A percentile compares a stretch with the other conserved stretches of the same genome.
Evolutionary conservation across 2,797 vertebrate species (phyloP).

Genomic region (Lepilemur septentrionalis): DNA sequence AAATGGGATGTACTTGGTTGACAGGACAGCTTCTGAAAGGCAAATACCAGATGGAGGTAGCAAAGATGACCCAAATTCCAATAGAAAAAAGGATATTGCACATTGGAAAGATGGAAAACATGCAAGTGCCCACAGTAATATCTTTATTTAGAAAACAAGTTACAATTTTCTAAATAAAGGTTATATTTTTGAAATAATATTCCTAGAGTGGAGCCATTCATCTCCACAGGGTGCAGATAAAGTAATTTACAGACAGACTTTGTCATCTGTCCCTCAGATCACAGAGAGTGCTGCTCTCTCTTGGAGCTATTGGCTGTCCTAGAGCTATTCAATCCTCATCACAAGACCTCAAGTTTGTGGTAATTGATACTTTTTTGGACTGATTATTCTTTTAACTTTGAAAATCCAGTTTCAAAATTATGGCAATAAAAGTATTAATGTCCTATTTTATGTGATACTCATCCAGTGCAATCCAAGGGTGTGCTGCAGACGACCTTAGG

Average conservation of each 20-base stretch:
- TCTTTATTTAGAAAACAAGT: background rate
- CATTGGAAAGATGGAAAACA: background rate
- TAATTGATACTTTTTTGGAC: background rate
- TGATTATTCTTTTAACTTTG: background rate
- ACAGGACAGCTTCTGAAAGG: background rate
- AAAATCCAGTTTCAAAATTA: slow-evolving; percentile 13
- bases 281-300: background rate
- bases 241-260: background rate
- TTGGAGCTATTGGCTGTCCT: background rate
- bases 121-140: background rate
- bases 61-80: background rate
- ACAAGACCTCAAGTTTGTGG: background rate
- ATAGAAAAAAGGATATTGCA: background rate
- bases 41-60: background rate
- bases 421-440: background rate
- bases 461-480: no score
- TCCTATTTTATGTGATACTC: background rate
- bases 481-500: background rate
- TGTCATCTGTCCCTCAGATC: background rate
- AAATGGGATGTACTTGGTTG: background rate
- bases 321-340: background rate
- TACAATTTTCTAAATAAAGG: background rate
- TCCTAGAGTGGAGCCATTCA: background rate
- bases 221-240: background rate
- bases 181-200: background rate